Conservation (phyloP, 2,797 vertebrate genomes). For the Melopsittacus undulatus region DNA sequence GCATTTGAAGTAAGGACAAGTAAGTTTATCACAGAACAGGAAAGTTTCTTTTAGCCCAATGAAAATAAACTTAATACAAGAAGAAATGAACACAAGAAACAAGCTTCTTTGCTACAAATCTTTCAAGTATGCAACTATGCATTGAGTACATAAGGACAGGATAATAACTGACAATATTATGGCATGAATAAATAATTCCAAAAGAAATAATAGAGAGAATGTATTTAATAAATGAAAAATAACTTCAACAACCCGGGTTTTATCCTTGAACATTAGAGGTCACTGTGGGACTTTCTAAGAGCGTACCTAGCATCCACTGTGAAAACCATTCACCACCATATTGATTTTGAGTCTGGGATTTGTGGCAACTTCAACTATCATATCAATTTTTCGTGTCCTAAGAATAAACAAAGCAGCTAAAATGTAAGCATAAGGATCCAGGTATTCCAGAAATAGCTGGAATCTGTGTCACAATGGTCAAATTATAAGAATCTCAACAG, state of each 20-base stretch:
- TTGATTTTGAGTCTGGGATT: neutral
- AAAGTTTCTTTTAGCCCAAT: neutral
- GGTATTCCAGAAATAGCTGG: neutral
- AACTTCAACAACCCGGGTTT: neutral
- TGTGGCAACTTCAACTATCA: neutral
- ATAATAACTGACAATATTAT: neutral
- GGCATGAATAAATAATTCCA: neutral
- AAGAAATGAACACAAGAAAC: neutral
- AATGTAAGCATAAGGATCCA: neutral
- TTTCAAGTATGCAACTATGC: neutral
- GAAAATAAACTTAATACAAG: neutral
- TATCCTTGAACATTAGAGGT: constrained; percentile 45
- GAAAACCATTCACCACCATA: neutral
- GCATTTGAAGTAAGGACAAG: neutral
- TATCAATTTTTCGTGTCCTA: neutral
- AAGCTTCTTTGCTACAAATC: neutral
- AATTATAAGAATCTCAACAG: neutral
- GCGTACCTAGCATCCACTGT: no score
- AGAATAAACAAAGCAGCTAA: neutral
- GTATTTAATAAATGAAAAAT: neutral
- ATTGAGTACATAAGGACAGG: neutral
- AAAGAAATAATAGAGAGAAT: neutral
- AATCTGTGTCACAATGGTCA: neutral
- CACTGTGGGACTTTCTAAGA: constrained; percentile 1
- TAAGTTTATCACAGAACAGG: neutral